Percentiles rank a stretch among this genome's conserved stretches.
These are phyloP conservation scores for Heliocidaris erythrogramma DNA, from an alignment of 35 echinoderm and acorn worm genomes.

Conservation along the genomic window DNA sequence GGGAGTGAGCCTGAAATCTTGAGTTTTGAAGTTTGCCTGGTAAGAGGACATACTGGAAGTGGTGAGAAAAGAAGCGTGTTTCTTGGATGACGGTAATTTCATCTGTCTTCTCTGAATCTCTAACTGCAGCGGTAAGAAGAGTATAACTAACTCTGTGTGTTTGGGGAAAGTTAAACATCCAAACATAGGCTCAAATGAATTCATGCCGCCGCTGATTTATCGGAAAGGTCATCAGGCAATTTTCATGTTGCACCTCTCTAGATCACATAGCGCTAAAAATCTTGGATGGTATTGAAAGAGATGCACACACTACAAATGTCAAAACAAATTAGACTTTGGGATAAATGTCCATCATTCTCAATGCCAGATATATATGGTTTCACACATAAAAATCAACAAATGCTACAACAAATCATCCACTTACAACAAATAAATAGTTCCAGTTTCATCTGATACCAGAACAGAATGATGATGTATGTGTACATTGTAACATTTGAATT, in stretches of 20 bases:
- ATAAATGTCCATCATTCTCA: not conserved
- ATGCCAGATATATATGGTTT: not conserved
- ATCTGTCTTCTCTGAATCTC: not conserved
- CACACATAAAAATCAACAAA: not conserved
- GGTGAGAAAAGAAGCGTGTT: not conserved
- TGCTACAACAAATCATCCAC: not conserved
- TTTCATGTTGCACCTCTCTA: conserved; percentile 9
- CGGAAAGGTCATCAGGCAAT: not conserved
- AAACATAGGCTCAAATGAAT: conserved; percentile 34
- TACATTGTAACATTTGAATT: not conserved
- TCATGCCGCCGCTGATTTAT: conserved; percentile 20
- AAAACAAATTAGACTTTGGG: not conserved
- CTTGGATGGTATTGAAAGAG: not conserved
- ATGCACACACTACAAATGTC: not conserved
- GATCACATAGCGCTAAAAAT: not conserved
- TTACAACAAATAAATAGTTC: not conserved
- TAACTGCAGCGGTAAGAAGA: not conserved
- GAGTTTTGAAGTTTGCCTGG: conserved; percentile 16
- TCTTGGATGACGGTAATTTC: not conserved
- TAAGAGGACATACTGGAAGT: not conserved
- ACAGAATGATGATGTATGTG: not conserved
- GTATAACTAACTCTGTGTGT: not conserved
- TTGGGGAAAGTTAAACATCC: not conserved
- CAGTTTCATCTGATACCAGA: not conserved
- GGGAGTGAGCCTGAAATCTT: not conserved